Conservation (phyloP, 2,113 vertebrate genomes). For the Agapornis roseicollis region DNA sequence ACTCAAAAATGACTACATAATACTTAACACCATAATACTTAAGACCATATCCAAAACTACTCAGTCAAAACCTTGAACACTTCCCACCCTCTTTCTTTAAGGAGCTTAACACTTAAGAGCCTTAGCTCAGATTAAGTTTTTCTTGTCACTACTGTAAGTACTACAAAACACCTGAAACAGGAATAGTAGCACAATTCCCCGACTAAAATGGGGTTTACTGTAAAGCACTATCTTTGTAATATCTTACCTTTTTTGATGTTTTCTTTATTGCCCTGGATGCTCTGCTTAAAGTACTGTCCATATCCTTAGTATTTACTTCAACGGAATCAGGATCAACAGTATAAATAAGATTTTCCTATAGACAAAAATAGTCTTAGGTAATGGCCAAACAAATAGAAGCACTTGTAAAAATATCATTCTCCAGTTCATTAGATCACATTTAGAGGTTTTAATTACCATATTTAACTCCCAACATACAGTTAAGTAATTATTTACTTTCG, state of each 20-base stretch:
- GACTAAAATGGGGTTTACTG: neutral
- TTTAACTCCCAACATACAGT: neutral
- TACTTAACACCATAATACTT: neutral
- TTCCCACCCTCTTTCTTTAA: neutral
- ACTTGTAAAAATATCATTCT: neutral
- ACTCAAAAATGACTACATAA: neutral
- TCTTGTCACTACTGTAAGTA: neutral
- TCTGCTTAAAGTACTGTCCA: conserved; percentile 98
- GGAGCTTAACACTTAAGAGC: conserved; percentile 7
- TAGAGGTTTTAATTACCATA: neutral
- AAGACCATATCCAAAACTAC: neutral
- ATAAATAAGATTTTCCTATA: conserved; percentile 93
- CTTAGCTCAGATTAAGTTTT: conserved; percentile 21
- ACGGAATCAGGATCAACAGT: conserved; percentile 89
- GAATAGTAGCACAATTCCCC: neutral
- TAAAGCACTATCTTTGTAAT: neutral
- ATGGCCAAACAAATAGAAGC: neutral
- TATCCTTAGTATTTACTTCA: conserved; percentile 96
- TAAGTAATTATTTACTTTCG: neutral
- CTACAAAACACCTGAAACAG: neutral
- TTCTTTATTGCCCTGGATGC: conserved; percentile 97
- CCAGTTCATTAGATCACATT: neutral
- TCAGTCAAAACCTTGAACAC: neutral
- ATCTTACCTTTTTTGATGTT: conserved; percentile 93
- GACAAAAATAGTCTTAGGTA: neutral